phyloP scores from a whole-genome alignment of 2,888 invertebrate species.

The Tiphia femorata region DNA sequence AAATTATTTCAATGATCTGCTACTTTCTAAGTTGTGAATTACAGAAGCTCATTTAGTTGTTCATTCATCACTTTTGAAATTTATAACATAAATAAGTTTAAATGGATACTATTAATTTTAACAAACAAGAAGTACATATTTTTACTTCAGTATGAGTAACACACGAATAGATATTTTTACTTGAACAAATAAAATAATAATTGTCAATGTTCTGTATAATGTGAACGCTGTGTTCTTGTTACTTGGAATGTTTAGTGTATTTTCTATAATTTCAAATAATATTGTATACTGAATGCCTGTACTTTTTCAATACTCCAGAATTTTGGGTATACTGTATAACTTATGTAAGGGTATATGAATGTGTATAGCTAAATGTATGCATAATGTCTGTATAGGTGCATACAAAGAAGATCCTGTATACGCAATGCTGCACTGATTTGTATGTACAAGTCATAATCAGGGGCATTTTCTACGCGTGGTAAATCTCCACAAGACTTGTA shows the following conservation, averaged over 20 bases:
- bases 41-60: too few species aligned
- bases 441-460: slow-evolving; percentile 3
- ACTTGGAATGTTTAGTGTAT: slow-evolving; percentile 46
- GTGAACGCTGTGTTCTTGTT: slow-evolving; percentile 43
- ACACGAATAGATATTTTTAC: slow-evolving; percentile 51
- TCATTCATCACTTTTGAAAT: too few species aligned
- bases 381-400: not conserved
- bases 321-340: slow-evolving; percentile 30
- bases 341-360: slow-evolving; percentile 32
- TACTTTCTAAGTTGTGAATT: too few species aligned
- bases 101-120: too few species aligned
- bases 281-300: slow-evolving; percentile 38
- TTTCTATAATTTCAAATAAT: slow-evolving; percentile 6
- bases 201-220: slow-evolving; percentile 42
- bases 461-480: not conserved
- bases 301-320: slow-evolving; percentile 32
- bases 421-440: slow-evolving; percentile 39
- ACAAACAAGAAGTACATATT: too few species aligned
- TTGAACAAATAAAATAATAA: slow-evolving; percentile 35
- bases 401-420: slow-evolving; percentile 29
- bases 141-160: too few species aligned
- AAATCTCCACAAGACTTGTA: not conserved
- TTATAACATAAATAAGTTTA: too few species aligned
- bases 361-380: slow-evolving; percentile 23
- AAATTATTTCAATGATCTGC: too few species aligned